Conservation (phyloP, 2,113 vertebrate genomes). For the Hiodon alosoides region DNA sequence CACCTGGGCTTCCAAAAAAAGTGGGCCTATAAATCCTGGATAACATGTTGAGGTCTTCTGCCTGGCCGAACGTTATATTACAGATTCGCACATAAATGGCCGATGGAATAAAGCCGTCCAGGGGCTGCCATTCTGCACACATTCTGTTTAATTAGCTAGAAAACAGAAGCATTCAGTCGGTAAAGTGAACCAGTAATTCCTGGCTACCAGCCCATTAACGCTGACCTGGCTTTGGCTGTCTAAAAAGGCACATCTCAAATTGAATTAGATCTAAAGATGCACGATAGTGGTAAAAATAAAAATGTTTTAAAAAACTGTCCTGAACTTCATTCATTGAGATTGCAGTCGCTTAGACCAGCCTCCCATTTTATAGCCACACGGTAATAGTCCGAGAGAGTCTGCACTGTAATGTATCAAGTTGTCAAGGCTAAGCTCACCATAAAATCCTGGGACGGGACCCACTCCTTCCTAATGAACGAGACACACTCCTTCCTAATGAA, state of each 20-base stretch:
- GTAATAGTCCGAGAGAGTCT: not conserved
- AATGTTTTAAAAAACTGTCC: no score
- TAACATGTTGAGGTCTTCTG: not conserved
- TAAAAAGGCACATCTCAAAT: slow-evolving; percentile 3
- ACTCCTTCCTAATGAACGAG: not conserved
- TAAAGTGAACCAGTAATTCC: slow-evolving; percentile 52
- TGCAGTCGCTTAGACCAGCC: not conserved
- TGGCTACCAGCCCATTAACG: slow-evolving; percentile 51
- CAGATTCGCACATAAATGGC: not conserved
- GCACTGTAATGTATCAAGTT: not conserved
- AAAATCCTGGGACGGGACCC: not conserved
- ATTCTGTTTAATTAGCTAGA: slow-evolving; percentile 62
- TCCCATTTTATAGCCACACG: not conserved
- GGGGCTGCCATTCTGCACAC: slow-evolving; percentile 17
- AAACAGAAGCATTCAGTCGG: slow-evolving; percentile 59
- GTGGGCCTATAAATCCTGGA: no score
- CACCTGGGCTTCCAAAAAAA: not conserved
- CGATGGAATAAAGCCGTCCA: not conserved
- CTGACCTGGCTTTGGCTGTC: slow-evolving; percentile 33
- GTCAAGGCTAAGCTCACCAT: not conserved
- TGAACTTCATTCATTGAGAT: not conserved
- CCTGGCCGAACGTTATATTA: not conserved
- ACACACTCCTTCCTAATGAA: not conserved
- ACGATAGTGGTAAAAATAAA: no score
- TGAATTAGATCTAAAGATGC: slow-evolving; percentile 17